Evolutionary conservation across 2,113 vertebrate species (phyloP), one percentile per base, ranked within the genome.

Genomic region (Rana temporaria): DNA sequence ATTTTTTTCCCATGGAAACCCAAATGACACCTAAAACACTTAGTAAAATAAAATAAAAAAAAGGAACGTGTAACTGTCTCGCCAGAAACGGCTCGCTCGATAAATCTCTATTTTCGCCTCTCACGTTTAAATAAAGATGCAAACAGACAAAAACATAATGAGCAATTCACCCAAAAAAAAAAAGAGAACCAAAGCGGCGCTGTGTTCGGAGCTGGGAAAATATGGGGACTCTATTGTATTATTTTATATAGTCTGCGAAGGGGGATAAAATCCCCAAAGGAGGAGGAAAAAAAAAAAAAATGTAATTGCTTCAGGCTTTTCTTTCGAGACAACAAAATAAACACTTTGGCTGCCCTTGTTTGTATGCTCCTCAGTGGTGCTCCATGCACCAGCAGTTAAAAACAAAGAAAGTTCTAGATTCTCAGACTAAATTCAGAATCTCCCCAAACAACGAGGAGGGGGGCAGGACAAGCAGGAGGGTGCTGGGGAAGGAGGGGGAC

Each of bases 371-470:
- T 95, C 94, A 94, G 94, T 87, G 79, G 91, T 88, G 87, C 89
- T 87, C 91, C 95, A 94, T 94, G 95, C 95, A 95, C 95, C 95
- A 96, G 93, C 95, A 95, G 93, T 93, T 95, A 95, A 96, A 97
- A 96, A 97, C 95, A 97, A 97, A 92, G 94, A 95, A 96, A 95
- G 95, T 95, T 92, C 94, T 94, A 95, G 93, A 91, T 89, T 90
- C 90, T 92, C 90, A 94, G 94, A 94, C 94, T 95, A 95, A 94
- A 92, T 92, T 91, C 92, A 92, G 91, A 92, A 92, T 93, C 92
- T 92, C 92, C 94, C 94, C 93, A 93, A 93, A 95, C 93, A 92
- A 94, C 92, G 86, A 76, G 63, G 7, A 73, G 26, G 85, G 62
- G 66, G 59, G 78, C 53, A 95, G 93, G 92, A 94, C 92, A 86